Percentiles rank a stretch among this genome's conserved stretches.
These are phyloP conservation scores for Paracentrotus lividus DNA, from an alignment of 53 echinoderm and acorn worm genomes.

Conservation along the genomic window DNA sequence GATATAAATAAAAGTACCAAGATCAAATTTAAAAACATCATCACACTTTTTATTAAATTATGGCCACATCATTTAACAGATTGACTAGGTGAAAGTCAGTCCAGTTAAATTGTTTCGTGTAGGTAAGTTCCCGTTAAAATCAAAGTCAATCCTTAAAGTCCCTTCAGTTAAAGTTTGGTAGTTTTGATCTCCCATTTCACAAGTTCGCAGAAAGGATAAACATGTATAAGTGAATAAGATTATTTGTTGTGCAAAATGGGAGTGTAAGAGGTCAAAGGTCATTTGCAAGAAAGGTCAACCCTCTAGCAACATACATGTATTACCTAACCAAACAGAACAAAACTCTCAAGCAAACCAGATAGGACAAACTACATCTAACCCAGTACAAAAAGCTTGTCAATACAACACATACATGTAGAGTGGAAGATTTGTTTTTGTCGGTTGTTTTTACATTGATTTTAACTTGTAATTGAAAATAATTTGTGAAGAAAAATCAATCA, in stretches of 20 bases:
- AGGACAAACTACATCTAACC: conserved; percentile 27
- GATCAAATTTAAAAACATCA: conserved; percentile 72
- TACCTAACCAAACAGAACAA: conserved; percentile 9
- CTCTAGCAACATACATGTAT: conserved; percentile 13
- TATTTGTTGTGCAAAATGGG: conserved; percentile 29
- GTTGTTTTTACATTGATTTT: neutral
- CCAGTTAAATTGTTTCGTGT: conserved; percentile 49
- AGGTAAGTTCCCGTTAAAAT: conserved; percentile 53
- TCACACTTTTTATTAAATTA: conserved; percentile 66
- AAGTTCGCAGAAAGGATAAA: conserved; percentile 25
- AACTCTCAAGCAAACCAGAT: conserved; percentile 30
- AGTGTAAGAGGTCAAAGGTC: conserved; percentile 49
- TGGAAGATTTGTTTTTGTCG: conserved; percentile 22
- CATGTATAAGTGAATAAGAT: neutral
- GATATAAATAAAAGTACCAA: conserved; percentile 72
- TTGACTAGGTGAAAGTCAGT: conserved; percentile 62
- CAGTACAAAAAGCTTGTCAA: neutral
- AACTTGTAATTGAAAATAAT: neutral
- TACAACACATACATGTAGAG: conserved; percentile 1
- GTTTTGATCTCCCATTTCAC: conserved; percentile 40
- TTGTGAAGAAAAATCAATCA: neutral
- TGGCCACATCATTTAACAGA: conserved; percentile 65
- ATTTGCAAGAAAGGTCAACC: conserved; percentile 32
- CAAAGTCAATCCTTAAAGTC: conserved; percentile 54
- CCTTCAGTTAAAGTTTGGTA: conserved; percentile 48